These are phyloP conservation scores for Xenopus petersii DNA, from an alignment of 2,797 vertebrate species.

Conservation along the genomic window DNA sequence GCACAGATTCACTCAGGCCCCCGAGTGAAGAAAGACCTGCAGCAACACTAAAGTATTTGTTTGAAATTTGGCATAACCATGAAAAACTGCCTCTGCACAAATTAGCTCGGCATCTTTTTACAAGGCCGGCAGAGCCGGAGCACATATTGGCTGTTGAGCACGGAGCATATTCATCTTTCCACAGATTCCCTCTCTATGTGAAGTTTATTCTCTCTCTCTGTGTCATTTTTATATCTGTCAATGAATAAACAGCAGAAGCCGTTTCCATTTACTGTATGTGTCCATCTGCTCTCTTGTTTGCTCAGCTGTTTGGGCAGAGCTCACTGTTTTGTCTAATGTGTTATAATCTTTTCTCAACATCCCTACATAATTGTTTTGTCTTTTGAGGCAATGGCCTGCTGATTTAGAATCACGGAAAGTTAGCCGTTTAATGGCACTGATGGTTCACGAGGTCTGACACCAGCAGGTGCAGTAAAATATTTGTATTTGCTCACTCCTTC, in stretches of 20 bases:
- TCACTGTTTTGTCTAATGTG: slow-evolving; percentile 24
- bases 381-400: slow-evolving; percentile 19
- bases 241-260: slow-evolving; percentile 22
- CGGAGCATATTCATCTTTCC: slow-evolving; percentile 4
- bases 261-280: slow-evolving; percentile 4
- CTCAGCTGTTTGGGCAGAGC: slow-evolving; percentile 34
- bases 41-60: background rate
- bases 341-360: slow-evolving; percentile 34
- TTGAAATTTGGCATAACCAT: background rate
- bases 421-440: slow-evolving; percentile 18
- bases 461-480: background rate
- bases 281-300: slow-evolving; percentile 45
- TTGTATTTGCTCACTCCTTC: too few species aligned
- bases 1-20: background rate
- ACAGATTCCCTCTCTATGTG: slow-evolving; percentile 8
- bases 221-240: slow-evolving; percentile 40
- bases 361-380: slow-evolving; percentile 31
- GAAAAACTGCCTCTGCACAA: background rate
- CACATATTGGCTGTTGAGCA: slow-evolving; percentile 3
- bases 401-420: slow-evolving; percentile 17
- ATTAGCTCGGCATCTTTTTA: background rate
- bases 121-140: background rate
- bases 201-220: slow-evolving; percentile 10
- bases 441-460: background rate
- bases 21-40: background rate